A percentile compares a stretch with the other conserved stretches of the same genome.
Conservation (phyloP, 1,140 invertebrate genomes). For the Trypoxylus dichotomus region DNA sequence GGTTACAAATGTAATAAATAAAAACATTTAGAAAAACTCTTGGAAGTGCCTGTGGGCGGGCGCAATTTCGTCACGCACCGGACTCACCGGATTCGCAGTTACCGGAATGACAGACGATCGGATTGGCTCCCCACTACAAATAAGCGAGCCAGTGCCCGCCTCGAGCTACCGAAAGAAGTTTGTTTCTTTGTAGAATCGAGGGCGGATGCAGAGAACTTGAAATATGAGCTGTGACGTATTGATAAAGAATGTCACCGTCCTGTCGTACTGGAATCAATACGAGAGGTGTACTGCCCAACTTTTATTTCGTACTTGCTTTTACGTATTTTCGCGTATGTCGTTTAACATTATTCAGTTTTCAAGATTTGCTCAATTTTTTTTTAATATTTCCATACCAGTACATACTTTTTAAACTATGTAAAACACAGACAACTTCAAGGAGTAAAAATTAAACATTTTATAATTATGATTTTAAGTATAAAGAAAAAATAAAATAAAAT, state of each 20-base stretch:
- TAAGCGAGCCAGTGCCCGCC: conserved; percentile 38
- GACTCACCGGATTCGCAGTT: conserved; percentile 42
- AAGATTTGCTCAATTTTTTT: not conserved
- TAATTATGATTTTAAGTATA: too few species aligned
- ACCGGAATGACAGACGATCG: conserved; percentile 47
- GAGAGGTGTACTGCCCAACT: conserved; percentile 43
- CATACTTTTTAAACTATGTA: too few species aligned
- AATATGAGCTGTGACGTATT: conserved; percentile 59
- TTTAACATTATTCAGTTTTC: conserved; percentile 5
- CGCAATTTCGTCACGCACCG: conserved; percentile 39
- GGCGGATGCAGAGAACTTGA: conserved; percentile 54
- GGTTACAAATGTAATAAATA: conserved; percentile 69
- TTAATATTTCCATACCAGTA: not conserved
- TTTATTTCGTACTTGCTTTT: conserved; percentile 36
- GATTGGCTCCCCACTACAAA: conserved; percentile 39
- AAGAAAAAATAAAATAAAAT: too few species aligned
- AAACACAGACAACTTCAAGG: too few species aligned
- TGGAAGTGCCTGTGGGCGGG: conserved; percentile 47
- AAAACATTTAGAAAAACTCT: conserved; percentile 62
- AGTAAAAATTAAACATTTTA: too few species aligned
- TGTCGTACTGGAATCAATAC: conserved; percentile 58
- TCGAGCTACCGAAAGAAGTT: conserved; percentile 51
- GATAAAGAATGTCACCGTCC: conserved; percentile 64
- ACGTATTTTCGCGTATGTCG: not conserved
- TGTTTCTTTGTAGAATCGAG: conserved; percentile 55